phyloP scores from a whole-genome alignment of 2,113 vertebrate genomes.

The Chamaea fasciata region DNA sequence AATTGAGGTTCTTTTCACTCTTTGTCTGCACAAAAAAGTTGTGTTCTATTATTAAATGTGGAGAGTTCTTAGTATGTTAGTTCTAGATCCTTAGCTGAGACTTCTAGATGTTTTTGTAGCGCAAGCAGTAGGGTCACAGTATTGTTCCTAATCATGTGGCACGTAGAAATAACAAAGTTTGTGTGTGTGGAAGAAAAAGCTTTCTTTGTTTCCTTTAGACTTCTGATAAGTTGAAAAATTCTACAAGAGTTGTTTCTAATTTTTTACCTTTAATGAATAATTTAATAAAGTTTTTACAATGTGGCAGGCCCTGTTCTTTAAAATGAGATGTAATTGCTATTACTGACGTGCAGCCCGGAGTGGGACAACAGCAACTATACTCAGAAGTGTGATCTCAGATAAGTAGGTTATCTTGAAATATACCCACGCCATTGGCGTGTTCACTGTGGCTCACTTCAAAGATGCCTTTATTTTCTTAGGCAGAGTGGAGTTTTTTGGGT shows the following conservation, averaged over 20 bases:
- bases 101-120: not conserved
- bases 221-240: not conserved
- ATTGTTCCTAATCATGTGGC: not conserved
- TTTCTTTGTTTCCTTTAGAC: not conserved
- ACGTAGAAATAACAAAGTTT: not conserved
- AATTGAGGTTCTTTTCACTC: not conserved
- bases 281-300: not conserved
- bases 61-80: not conserved
- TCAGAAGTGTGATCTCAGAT: not conserved
- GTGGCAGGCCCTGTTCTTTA: not conserved
- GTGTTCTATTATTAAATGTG: not conserved
- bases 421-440: not conserved
- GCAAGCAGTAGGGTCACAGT: not conserved
- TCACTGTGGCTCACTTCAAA: not conserved
- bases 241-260: not conserved
- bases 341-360: not conserved
- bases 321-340: not conserved
- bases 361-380: not conserved
- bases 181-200: not conserved
- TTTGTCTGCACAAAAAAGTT: not conserved
- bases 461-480: not conserved
- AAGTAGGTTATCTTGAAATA: not conserved
- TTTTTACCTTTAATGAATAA: not conserved
- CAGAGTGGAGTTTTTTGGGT: accelerated
- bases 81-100: not conserved